Evolutionary conservation across 2,797 vertebrate species (phyloP), one percentile per base, ranked within the genome.

Genomic region (Micrastur ruficollis): DNA sequence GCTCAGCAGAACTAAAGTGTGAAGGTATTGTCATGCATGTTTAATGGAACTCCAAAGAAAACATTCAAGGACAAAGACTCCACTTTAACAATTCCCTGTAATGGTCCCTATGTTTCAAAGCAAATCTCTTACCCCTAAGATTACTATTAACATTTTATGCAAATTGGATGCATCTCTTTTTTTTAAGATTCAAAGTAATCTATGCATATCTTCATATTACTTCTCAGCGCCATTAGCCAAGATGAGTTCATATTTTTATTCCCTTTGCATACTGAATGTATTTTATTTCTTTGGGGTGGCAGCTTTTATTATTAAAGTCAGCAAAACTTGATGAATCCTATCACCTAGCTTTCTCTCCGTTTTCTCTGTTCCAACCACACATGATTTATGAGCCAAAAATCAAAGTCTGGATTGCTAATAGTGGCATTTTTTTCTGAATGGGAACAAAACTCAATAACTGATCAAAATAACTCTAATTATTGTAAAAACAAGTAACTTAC

Each of bases 291-390:
- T 94, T 94, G 89, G 89, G 81, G 91, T 94, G 63, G 86, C 74
- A 96, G 96, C 73, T 97, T 96, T 96, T 96, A 88, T 92, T 92
- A 96, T 89, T 62, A 74, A 95, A 97, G 89, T 93, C 97, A 97
- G 89, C 85, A 94, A 94, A 96, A 94, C 61, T 56, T 86, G 86
- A 95, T 81, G 87, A 74, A 89, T 81, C n/a, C 73, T 25, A 76
- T 91, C 94, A 93, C 93, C 95, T 92, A 42, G 65, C 74, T 81
- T 88, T 68, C 70, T 71, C 89, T 34, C 36, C 36, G 18, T 76
- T 52, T 56, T 23, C 72, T 62, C 59, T 82, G 21, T 53, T 40
- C 71, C 79, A 79, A 29, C 31, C 53, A 50, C 14, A 74, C 22
- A 12, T 70, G 82, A 96, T 94, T 92, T 91, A 96, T 31, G 74